phyloP scores from a whole-genome alignment of 2,113 vertebrate species.

The Gallinago paraguaiae region DNA sequence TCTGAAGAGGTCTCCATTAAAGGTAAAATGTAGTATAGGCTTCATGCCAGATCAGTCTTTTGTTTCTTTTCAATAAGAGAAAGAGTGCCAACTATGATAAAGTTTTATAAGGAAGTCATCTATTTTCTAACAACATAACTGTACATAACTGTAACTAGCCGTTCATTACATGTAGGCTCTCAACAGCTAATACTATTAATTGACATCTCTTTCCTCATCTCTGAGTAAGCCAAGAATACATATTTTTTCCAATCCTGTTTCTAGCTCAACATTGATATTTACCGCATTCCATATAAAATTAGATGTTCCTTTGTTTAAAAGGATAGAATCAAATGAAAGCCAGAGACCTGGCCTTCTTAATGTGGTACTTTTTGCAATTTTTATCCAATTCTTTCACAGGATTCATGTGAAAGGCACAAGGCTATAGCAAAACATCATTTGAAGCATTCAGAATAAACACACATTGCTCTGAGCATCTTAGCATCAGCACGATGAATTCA shows the following conservation, averaged over 20 bases:
- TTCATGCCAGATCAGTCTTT: slow-evolving; percentile 39
- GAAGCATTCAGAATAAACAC: not conserved
- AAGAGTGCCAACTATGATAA: slow-evolving; percentile 27
- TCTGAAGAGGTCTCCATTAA: slow-evolving; percentile 27
- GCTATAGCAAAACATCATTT: not conserved
- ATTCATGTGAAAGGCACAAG: not conserved
- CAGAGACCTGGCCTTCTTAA: not conserved
- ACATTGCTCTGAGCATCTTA: not conserved
- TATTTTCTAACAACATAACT: not conserved
- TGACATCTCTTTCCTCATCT: not conserved
- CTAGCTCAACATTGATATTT: not conserved
- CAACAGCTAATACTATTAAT: not conserved
- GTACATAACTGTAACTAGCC: not conserved
- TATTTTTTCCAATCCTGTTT: not conserved
- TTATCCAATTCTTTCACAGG: not conserved
- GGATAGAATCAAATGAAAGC: not conserved
- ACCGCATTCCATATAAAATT: not conserved
- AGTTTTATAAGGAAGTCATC: slow-evolving; percentile 38
- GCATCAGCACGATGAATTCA: not conserved
- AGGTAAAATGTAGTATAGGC: slow-evolving; percentile 20
- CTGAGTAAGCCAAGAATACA: not conserved
- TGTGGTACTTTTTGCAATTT: not conserved
- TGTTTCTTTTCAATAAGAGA: slow-evolving; percentile 46
- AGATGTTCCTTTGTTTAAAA: not conserved
- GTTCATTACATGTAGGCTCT: not conserved